Evolutionary conservation across 2,113 vertebrate species (phyloP).

Genomic region (Sorex fumeus): DNA sequence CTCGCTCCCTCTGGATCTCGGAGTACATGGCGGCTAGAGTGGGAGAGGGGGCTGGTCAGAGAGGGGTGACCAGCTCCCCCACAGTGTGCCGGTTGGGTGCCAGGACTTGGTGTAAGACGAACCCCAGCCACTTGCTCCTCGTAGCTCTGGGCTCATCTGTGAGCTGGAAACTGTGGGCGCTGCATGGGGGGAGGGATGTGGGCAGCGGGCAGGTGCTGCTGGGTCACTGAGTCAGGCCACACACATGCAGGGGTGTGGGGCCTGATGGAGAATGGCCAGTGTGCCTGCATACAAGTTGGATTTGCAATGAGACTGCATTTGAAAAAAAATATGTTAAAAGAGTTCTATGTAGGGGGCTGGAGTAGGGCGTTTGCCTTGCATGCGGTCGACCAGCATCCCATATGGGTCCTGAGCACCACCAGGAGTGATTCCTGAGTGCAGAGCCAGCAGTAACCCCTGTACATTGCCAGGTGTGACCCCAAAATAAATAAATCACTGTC

Average conservation of each 20-base stretch:
- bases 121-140: neutral
- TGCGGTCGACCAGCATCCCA: no score
- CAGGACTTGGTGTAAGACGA: neutral
- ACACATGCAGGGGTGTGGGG: neutral
- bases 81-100: no score
- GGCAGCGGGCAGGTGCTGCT: neutral
- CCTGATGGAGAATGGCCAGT: neutral
- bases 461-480: no score
- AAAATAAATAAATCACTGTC: no score
- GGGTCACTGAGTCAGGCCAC: neutral
- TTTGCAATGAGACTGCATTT: conserved; percentile 9
- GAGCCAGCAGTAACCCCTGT: no score
- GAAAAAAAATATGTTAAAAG: conserved; percentile 53
- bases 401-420: no score
- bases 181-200: neutral
- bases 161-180: neutral
- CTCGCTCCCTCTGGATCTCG: conserved; percentile 90
- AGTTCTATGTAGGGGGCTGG: neutral
- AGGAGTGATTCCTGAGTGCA: no score
- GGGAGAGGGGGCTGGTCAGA: neutral
- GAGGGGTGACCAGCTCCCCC: fast-evolving
- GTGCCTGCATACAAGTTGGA: neutral
- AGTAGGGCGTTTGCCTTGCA: no score
- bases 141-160: neutral
- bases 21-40: conserved; percentile 91